Base-by-base conservation (phyloP, 2,888 invertebrate genomes). In the Choreutis nemorana region DNA sequence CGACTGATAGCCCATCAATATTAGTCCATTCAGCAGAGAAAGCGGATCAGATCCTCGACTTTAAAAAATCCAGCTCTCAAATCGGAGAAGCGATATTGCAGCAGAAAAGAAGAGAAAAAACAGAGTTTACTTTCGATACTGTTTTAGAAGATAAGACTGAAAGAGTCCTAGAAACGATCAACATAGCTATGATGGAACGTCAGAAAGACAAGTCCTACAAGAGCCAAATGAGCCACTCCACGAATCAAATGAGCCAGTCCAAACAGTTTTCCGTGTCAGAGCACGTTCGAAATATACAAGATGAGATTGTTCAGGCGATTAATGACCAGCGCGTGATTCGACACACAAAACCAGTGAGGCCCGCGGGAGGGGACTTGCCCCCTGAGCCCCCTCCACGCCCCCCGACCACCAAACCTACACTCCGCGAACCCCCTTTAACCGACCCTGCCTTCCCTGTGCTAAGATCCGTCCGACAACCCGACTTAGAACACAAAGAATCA, bases 1-100 rank as follows among this genome's bases (percentile, higher is more conserved):
- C 6, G 13, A 39, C 47, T 1, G 58, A 55, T 32, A 49, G 50
- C 34, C 55, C 47, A 26, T 43, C 44, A 13, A 40, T 38, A 14
- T 32, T 37, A 3, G 48, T 52, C 23, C 57, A 56, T 36, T 49
- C 50, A 4, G 53, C 55, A 13, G 57, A 56, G 33, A 70, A 71
- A 37, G 65, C 67, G n/a, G 71, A 66, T 18, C 64, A 68, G 42
- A 72, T 72, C 28, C 46, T 67, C 4, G 60, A 64, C 40, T 72
- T 75, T 43, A 65, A 66, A 42, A 71, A 72, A 45, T 71, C 62
- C 4, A 66, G 63, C 41, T 57, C 60, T 2, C 59, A 56, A 34
- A 70, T 73, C 29, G 65, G 57, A 2, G 70, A 65, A 37, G 72
- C 71, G 3, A 63, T 73, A 28, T 53, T 56, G 20, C 60, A 60